These are phyloP conservation scores for Rotaria macrura DNA, from an alignment of 2,888 invertebrate genomes.

Conservation along the genomic window DNA sequence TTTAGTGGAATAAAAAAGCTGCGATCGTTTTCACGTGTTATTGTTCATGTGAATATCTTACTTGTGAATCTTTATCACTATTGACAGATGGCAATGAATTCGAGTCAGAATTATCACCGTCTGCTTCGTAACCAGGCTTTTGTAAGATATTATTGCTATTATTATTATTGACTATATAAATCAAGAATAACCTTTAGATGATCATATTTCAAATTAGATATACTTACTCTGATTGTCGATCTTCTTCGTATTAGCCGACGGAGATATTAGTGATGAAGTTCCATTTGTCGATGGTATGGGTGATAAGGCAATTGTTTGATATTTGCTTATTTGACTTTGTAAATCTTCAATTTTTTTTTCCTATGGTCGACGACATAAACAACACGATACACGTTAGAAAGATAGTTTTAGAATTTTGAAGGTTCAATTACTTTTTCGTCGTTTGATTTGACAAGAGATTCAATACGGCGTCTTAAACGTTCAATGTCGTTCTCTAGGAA, in stretches of 20 bases:
- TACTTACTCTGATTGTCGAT: background rate
- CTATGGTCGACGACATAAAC: background rate
- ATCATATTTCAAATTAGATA: background rate
- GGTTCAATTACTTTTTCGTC: background rate
- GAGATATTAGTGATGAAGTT: background rate
- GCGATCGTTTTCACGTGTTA: no score
- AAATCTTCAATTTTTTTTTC: conserved; percentile 18
- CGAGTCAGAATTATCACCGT: background rate
- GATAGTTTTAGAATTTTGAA: background rate
- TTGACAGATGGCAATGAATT: conserved; percentile 13
- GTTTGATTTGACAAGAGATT: conserved; percentile 11
- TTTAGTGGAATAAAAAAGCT: no score
- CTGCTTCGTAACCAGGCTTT: conserved; percentile 3
- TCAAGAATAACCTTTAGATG: background rate
- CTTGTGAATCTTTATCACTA: conserved; percentile 19
- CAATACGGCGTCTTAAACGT: conserved; percentile 15
- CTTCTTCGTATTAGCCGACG: background rate
- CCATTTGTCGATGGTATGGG: background rate
- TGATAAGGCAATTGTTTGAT: background rate
- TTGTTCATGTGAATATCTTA: background rate
- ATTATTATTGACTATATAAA: background rate
- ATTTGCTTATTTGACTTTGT: background rate
- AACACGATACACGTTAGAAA: background rate
- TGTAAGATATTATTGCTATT: background rate
- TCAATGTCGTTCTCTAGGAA: conserved; percentile 5